These are phyloP conservation scores for Danio tinwini DNA, from an alignment of 2,797 vertebrate species.

Conservation along the genomic window DNA sequence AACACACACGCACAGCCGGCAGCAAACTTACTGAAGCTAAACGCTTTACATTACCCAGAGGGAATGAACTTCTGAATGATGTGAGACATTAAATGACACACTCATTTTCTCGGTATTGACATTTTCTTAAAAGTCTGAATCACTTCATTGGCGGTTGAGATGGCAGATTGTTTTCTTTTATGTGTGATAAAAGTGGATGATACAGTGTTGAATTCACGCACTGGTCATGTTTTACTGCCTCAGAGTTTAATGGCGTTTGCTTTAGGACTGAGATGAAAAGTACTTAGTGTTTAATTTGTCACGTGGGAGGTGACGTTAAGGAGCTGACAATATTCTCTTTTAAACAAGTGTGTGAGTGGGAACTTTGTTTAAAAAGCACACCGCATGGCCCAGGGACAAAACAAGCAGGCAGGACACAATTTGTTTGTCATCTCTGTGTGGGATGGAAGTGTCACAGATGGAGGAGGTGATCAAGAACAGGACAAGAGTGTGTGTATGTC, in stretches of 20 bases:
- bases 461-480: constrained; percentile 64
- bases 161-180: background rate
- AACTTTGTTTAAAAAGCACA: constrained; percentile 26
- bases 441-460: constrained; percentile 26
- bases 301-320: constrained; percentile 22
- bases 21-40: constrained; percentile 8
- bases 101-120: background rate
- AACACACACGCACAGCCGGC: background rate
- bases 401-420: constrained; percentile 16
- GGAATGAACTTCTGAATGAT: constrained; percentile 27
- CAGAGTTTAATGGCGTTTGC: constrained; percentile 14
- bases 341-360: constrained; percentile 18
- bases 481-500: constrained; percentile 44
- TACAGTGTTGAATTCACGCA: background rate
- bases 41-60: constrained; percentile 1
- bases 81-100: constrained; percentile 8
- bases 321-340: constrained; percentile 18
- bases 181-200: background rate
- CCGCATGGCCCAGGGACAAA: constrained; percentile 33
- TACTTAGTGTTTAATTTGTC: constrained; percentile 33
- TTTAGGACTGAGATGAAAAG: constrained; percentile 24
- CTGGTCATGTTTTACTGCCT: constrained; percentile 25
- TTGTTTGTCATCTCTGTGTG: constrained; percentile 17
- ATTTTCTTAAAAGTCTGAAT: background rate
- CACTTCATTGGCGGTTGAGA: background rate